A percentile compares a stretch with the other conserved stretches of the same genome.
phyloP scores from a whole-genome alignment of 2,888 invertebrate genomes.

The Perizoma affinitatum region DNA sequence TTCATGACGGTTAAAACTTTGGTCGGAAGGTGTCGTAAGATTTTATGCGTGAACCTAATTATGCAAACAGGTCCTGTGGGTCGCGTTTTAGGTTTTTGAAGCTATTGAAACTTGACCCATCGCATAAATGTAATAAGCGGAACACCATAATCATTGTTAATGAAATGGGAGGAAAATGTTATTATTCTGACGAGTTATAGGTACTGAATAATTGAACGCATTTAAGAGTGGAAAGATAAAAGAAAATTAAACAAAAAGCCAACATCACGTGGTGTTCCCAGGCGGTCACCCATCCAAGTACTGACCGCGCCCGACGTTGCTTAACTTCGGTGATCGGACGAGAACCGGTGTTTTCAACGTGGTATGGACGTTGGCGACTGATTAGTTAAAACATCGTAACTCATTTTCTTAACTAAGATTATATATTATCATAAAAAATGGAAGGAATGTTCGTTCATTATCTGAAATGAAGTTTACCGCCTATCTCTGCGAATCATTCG shows the following conservation, averaged over 20 bases:
- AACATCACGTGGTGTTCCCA: conserved; percentile 61
- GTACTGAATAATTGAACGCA: neutral
- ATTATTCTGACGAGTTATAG: conserved; percentile 39
- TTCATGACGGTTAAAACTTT: conserved; percentile 34
- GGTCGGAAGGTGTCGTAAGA: conserved; percentile 74
- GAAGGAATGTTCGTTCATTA: too few species aligned
- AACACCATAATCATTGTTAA: conserved; percentile 50
- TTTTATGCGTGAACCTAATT: conserved; percentile 77
- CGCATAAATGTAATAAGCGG: conserved; percentile 50
- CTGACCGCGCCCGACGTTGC: conserved; percentile 75
- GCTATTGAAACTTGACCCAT: conserved; percentile 77
- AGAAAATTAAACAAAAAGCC: conserved; percentile 47
- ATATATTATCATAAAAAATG: neutral
- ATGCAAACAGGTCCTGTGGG: conserved; percentile 79
- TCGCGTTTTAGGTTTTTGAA: conserved; percentile 75
- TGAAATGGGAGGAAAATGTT: conserved; percentile 53
- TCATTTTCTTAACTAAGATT: neutral
- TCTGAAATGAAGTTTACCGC: neutral
- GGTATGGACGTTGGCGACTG: conserved; percentile 35
- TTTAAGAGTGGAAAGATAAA: conserved; percentile 13
- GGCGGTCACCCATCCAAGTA: conserved; percentile 67
- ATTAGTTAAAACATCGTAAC: neutral
- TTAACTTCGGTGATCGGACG: conserved; percentile 79
- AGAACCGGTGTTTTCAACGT: conserved; percentile 56
- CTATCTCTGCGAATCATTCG: conserved; percentile 1